Evolutionary conservation across 1,140 invertebrate species (phyloP).

Genomic region (Drosophila repletoides): DNA sequence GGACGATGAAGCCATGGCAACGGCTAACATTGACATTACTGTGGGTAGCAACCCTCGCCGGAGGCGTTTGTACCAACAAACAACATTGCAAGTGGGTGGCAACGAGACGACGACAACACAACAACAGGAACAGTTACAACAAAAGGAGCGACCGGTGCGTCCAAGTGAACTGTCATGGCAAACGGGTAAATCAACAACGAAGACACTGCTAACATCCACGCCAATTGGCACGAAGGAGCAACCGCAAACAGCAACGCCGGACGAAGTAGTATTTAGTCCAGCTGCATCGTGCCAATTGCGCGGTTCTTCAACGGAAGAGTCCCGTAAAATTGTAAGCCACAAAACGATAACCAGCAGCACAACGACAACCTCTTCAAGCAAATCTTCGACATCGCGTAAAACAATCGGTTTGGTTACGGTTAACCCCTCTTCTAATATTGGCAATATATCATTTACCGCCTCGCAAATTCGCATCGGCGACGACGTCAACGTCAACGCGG

Average conservation of each 20-base stretch:
- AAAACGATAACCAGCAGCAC: slow-evolving; percentile 66
- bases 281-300: slow-evolving; percentile 79
- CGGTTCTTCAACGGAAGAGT: slow-evolving; percentile 80
- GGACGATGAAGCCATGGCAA: slow-evolving; percentile 63
- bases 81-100: slow-evolving; percentile 67
- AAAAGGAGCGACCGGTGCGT: slow-evolving; percentile 26
- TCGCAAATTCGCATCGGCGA: slow-evolving; percentile 50
- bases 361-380: slow-evolving; percentile 44
- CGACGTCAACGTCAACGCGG: slow-evolving; percentile 10
- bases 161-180: slow-evolving; percentile 64
- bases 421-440: slow-evolving; percentile 7
- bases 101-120: slow-evolving; percentile 47
- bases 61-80: slow-evolving; percentile 72
- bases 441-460: slow-evolving; percentile 54
- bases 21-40: slow-evolving; percentile 81
- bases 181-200: slow-evolving; percentile 58
- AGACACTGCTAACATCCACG: slow-evolving; percentile 70
- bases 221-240: slow-evolving; percentile 78
- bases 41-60: slow-evolving; percentile 74
- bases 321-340: slow-evolving; percentile 78
- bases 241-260: slow-evolving; percentile 64
- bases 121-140: slow-evolving; percentile 14
- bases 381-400: slow-evolving; percentile 60
- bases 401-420: slow-evolving; percentile 40
- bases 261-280: slow-evolving; percentile 59